Evolutionary conservation across 2,888 invertebrate genomes (phyloP).

Genomic region (Agapostemon virescens): DNA sequence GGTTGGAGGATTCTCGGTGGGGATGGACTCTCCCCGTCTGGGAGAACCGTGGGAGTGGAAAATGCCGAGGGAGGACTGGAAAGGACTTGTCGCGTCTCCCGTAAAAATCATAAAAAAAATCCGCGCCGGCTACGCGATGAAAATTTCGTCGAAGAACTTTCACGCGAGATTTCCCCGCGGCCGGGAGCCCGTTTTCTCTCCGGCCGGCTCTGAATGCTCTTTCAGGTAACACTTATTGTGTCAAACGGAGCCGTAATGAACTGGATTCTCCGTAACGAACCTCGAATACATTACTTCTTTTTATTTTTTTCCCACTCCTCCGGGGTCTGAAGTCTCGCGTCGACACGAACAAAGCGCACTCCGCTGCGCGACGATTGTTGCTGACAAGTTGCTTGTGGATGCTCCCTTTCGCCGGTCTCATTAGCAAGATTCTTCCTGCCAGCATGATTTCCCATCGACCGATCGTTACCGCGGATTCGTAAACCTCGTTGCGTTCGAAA

Average conservation of each 20-base stretch:
- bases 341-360: no score
- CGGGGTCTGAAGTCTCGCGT: not conserved
- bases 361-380: not conserved
- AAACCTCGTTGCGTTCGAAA: no score
- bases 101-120: constrained; percentile 67
- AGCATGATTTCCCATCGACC: not conserved
- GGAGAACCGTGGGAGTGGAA: constrained; percentile 27
- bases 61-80: constrained; percentile 15
- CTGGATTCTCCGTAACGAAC: constrained; percentile 17
- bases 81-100: constrained; percentile 75
- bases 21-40: constrained; percentile 1
- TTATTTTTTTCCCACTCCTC: not conserved
- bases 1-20: constrained; percentile 24
- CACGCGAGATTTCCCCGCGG: constrained; percentile 64
- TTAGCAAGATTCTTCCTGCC: not conserved
- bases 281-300: not conserved
- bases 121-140: constrained; percentile 48
- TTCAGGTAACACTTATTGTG: constrained; percentile 15
- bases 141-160: constrained; percentile 67
- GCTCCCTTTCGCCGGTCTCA: not conserved
- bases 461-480: not conserved
- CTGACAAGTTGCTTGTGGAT: not conserved
- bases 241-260: constrained; percentile 41
- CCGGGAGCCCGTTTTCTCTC: constrained; percentile 48
- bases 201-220: not conserved